Evolutionary conservation across 2,888 invertebrate genomes (phyloP), one percentile per base, ranked within the genome.

Genomic region (Brenthis daphne): DNA sequence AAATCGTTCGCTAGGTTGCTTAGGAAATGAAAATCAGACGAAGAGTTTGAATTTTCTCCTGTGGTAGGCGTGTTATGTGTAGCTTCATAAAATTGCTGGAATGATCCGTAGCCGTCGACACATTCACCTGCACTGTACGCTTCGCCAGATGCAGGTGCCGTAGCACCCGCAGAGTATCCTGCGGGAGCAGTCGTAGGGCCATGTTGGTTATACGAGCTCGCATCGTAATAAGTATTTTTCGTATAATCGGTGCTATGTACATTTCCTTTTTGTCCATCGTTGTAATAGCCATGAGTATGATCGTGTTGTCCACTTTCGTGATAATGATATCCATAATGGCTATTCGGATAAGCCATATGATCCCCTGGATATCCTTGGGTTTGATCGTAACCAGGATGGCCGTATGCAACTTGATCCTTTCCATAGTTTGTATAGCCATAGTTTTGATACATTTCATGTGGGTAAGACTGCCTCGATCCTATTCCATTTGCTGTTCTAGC

Each of bases 1-100:
- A 98, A 98, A 86, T 98, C 98, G 86, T 97, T 98, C 74, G 98
- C 97, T 82, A 98, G 93, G 86, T 97, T 98, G 89, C 97, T 97
- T 74, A 98, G 94, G 86, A 98, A 98, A 88, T 98, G 98, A 89
- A 98, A 98, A 88, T 98, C 98, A 47, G 98, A 97, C n/a, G 97
- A 97, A 84, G 97, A 97, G 85, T 97, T 97, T 78, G 97, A 97
- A 88, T 97, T 97, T 80, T 97, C 97, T 61, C 96, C 95, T 29
- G 94, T 80, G 16, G 94, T 82, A 51, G 92, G 90, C 6, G 94
- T 84, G 67, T 92, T 89, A 80, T 94, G 92, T 69, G 88, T 93
- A 69, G 93, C 93, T 67, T 94, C 93, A 84, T 96, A 96, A 85
- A 95, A 96, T 82, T 95, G 95, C 75, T 95, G 95, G 85, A 95